Evolutionary conservation across 2,888 invertebrate genomes (phyloP).

Genomic region (Ophion costatus): DNA sequence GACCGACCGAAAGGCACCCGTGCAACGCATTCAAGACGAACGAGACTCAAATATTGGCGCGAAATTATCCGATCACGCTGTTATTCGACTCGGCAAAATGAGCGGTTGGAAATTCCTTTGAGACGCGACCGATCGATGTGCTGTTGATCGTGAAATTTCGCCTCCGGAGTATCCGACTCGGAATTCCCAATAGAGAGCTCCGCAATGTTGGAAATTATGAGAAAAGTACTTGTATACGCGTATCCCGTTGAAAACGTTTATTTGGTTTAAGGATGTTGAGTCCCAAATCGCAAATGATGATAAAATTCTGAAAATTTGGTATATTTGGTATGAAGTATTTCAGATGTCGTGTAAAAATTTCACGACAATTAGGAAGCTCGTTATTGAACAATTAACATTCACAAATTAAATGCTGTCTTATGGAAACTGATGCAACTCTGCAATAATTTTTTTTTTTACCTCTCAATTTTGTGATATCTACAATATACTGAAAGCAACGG

Average conservation of each 20-base stretch:
- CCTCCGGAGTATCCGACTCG: background rate
- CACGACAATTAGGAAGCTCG: too few relatives aligned
- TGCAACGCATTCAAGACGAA: background rate
- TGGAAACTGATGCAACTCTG: too few relatives aligned
- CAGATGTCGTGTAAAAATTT: too few relatives aligned
- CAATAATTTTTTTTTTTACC: too few relatives aligned
- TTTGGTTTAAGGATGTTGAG: background rate
- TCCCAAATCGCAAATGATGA: too few relatives aligned
- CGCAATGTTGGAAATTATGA: background rate
- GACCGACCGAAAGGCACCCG: background rate
- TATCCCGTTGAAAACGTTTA: background rate
- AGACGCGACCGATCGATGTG: background rate
- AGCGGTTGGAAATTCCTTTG: background rate
- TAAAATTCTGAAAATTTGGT: too few relatives aligned
- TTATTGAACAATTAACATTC: too few relatives aligned
- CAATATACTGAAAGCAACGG: too few relatives aligned
- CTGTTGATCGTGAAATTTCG: background rate
- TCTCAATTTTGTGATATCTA: too few relatives aligned
- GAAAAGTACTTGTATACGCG: background rate
- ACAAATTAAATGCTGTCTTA: too few relatives aligned
- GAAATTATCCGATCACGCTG: slow-evolving; percentile 47
- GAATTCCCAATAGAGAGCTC: background rate
- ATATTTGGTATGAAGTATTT: too few relatives aligned
- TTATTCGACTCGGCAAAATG: slow-evolving; percentile 6
- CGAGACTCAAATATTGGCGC: slow-evolving; percentile 42